phyloP scores from a whole-genome alignment of 1,140 invertebrate genomes.

The Penaeus japonicus region DNA sequence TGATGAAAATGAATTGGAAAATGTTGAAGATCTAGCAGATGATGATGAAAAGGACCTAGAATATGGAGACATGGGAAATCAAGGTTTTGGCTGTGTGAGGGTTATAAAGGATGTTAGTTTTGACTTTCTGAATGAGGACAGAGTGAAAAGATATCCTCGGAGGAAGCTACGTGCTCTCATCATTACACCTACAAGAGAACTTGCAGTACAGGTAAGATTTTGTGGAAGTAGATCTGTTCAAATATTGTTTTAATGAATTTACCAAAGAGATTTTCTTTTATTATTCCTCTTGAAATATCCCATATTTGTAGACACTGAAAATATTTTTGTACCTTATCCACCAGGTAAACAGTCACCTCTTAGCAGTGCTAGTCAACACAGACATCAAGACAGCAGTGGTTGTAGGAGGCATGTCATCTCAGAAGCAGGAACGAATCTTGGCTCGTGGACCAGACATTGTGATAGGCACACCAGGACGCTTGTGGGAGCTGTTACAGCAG shows the following conservation, averaged over 20 bases:
- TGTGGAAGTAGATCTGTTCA: slow-evolving; percentile 62
- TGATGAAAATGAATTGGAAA: slow-evolving; percentile 63
- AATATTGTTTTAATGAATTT: background rate
- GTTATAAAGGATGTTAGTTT: slow-evolving; percentile 71
- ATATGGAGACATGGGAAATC: slow-evolving; percentile 19
- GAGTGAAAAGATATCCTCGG: slow-evolving; percentile 10
- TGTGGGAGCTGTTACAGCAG: slow-evolving; percentile 90
- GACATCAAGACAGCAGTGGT: slow-evolving; percentile 64
- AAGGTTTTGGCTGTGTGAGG: slow-evolving; percentile 70
- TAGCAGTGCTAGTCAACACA: slow-evolving; percentile 41
- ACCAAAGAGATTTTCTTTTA: background rate
- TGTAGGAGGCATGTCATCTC: slow-evolving; percentile 86
- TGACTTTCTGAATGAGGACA: slow-evolving; percentile 64
- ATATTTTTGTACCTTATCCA: background rate
- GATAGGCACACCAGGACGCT: slow-evolving; percentile 92
- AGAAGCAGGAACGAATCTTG: slow-evolving; percentile 91
- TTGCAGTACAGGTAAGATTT: slow-evolving; percentile 91
- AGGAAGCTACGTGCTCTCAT: slow-evolving; percentile 78
- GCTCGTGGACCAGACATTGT: slow-evolving; percentile 85
- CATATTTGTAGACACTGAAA: background rate
- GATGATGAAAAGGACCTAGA: slow-evolving; percentile 62
- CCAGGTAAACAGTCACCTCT: slow-evolving; percentile 41
- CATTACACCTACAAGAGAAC: slow-evolving; percentile 92
- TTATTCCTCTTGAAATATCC: background rate
- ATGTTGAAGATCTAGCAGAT: slow-evolving; percentile 47